Conservation (phyloP, 2,113 vertebrate genomes). For the Trachemys scripta region DNA sequence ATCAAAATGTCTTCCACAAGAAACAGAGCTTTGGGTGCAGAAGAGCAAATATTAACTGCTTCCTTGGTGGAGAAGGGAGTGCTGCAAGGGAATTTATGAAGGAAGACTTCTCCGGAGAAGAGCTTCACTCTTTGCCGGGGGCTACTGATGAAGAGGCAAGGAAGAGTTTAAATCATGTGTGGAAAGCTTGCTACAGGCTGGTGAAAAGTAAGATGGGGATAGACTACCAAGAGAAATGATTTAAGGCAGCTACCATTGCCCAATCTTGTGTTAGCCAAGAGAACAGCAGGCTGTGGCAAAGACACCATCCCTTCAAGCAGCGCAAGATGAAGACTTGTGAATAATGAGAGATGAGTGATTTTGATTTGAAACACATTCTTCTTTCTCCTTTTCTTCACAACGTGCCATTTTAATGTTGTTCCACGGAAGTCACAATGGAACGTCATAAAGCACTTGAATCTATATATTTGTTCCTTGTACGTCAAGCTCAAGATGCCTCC, state of each 20-base stretch:
- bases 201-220: background rate
- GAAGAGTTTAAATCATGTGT: background rate
- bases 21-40: background rate
- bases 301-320: background rate
- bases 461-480: background rate
- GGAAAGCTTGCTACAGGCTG: background rate
- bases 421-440: background rate
- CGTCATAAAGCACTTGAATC: background rate
- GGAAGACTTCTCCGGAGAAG: background rate
- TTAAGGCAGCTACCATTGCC: background rate
- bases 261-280: background rate
- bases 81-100: background rate
- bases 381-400: background rate
- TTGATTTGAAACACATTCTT: background rate
- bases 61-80: background rate
- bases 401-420: slow-evolving; percentile 1
- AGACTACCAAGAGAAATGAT: background rate
- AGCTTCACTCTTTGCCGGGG: background rate
- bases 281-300: background rate
- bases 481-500: background rate
- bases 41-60: background rate
- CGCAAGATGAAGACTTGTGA: background rate
- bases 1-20: slow-evolving; percentile 19
- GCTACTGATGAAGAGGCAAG: background rate
- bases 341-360: slow-evolving; percentile 4